Evolutionary conservation across 2,888 invertebrate genomes (phyloP), one percentile per base, ranked within the genome.

Genomic region (Sminthurinus aureus): DNA sequence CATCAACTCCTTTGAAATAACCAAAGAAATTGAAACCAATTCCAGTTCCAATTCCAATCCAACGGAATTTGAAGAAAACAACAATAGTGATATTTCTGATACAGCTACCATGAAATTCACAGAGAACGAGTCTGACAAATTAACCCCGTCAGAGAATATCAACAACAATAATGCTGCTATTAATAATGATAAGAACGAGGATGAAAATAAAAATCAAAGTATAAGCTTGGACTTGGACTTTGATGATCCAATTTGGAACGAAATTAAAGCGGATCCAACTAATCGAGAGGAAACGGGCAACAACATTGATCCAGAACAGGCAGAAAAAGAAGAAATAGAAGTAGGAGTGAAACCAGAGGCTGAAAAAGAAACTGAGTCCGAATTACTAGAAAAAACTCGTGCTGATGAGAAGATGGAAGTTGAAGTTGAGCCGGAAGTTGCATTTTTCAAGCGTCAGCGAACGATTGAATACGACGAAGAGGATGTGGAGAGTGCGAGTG

Each of bases 201-300:
- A 58, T 9, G 38, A 24, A 79, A 64, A 26, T n/a, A 26, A 24
- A 73, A 73, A 52, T 12, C 24, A 71, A 22, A 71, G 66, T 26
- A 11, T 22, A 24, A 52, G 50, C 38, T 38, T 38, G 38, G 38
- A 81, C n/a, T n/a, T 75, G 24, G n/a, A 81, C 26, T 64, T 81
- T 13, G 81, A 74, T 4, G 81, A 75, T 51, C 75, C 75, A 24
- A 81, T 81, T 18, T 81, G 81, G 81, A 38, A 81, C 64, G 81
- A 81, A 64, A 66, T 81, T 11, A 81, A 81, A 75, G 75, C 2
- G 18, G 81, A 74, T n/a, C 18, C 76, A 52, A 24, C 52, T 22
- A 11, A 58, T 58, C 58, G 58, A 58, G 58, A 58, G 58, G 58
- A 58, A 58, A 22, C 24, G 22, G 26, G 12, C 4, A 71, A 24